A percentile compares a stretch with the other conserved stretches of the same genome.
phyloP scores from a whole-genome alignment of 1,140 invertebrate species.

The Rhopalosiphum maidis region DNA sequence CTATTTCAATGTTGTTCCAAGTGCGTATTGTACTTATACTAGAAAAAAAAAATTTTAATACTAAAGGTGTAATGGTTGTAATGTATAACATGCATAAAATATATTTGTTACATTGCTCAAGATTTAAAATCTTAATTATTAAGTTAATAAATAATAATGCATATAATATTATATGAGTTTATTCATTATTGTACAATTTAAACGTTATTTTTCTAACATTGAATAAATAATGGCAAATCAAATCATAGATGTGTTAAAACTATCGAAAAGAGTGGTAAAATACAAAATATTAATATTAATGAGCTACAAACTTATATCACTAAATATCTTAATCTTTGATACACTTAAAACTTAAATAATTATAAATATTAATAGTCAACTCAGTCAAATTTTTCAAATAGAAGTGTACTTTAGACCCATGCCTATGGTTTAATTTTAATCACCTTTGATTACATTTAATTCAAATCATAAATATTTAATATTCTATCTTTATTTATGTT shows the following conservation, averaged over 20 bases:
- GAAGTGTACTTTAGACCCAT: too few species aligned
- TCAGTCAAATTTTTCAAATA: too few species aligned
- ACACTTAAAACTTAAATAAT: too few species aligned
- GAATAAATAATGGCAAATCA: not conserved
- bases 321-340: too few species aligned
- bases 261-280: not conserved
- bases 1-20: constrained; percentile 52
- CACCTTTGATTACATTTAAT: too few species aligned
- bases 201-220: not conserved
- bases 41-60: not conserved
- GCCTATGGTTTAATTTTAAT: too few species aligned
- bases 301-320: not conserved
- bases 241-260: not conserved
- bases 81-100: not conserved
- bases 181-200: not conserved
- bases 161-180: not conserved
- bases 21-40: constrained; percentile 52
- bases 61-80: not conserved
- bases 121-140: not conserved
- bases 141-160: not conserved
- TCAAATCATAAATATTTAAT: too few species aligned
- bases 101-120: not conserved
- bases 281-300: not conserved
- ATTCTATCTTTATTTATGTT: too few species aligned
- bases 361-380: too few species aligned